Evolutionary conservation across 2,888 invertebrate genomes (phyloP).

Genomic region (Cantharis flavilabris): DNA sequence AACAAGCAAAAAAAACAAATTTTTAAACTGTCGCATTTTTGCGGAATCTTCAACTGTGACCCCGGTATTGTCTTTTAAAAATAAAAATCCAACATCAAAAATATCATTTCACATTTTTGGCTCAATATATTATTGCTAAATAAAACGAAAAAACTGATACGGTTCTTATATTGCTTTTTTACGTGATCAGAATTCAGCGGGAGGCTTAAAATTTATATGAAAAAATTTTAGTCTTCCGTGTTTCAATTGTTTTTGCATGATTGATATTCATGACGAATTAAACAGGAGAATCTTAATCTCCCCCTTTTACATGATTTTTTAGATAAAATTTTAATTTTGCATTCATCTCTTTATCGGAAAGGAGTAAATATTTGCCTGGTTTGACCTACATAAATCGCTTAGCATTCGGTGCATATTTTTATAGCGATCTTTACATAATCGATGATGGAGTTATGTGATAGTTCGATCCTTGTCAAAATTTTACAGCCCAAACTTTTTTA

Average conservation of each 20-base stretch:
- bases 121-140: background rate
- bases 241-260: background rate
- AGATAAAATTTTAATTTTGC: background rate
- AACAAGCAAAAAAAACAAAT: conserved; percentile 25
- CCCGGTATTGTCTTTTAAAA: background rate
- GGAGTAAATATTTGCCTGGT: background rate
- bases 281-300: background rate
- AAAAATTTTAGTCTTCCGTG: background rate
- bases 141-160: background rate
- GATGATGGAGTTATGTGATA: background rate
- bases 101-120: background rate
- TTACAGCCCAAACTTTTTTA: background rate
- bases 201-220: background rate
- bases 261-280: background rate
- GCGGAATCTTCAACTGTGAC: background rate
- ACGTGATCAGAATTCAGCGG: background rate
- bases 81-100: background rate
- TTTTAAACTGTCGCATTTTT: conserved; percentile 25
- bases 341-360: background rate
- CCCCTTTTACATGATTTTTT: background rate
- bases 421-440: background rate
- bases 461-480: background rate
- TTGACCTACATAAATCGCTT: background rate
- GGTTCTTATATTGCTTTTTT: background rate
- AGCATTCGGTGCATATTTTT: background rate